Evolutionary conservation across 2,888 invertebrate genomes (phyloP).

Genomic region (Rhagophthalmus giganteus): DNA sequence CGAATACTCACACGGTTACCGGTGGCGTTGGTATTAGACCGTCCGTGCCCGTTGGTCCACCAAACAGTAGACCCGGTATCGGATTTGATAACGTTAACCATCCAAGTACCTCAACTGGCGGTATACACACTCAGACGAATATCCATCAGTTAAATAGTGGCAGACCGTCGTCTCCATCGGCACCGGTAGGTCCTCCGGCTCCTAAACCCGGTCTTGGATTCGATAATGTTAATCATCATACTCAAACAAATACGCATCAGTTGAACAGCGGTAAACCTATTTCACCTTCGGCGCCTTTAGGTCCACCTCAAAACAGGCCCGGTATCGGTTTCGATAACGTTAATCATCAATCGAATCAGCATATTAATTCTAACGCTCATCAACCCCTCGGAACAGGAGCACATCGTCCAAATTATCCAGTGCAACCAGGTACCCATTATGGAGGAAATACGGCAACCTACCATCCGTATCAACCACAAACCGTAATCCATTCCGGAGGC

Average conservation of each 20-base stretch:
- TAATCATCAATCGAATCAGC: slow-evolving; percentile 1
- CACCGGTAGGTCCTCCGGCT: slow-evolving; percentile 5
- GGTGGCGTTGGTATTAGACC: slow-evolving; percentile 8
- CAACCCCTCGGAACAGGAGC: neutral
- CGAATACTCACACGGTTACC: slow-evolving; percentile 12
- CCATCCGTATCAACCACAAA: slow-evolving; percentile 19
- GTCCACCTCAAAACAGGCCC: neutral
- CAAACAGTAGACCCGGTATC: slow-evolving; percentile 2
- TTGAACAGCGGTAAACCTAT: neutral
- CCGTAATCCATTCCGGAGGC: slow-evolving; percentile 2
- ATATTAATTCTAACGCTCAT: neutral
- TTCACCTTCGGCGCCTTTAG: neutral
- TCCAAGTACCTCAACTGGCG: slow-evolving; percentile 5
- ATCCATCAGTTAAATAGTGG: neutral
- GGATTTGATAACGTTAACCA: slow-evolving; percentile 10
- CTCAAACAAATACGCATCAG: neutral
- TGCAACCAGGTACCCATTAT: slow-evolving; percentile 1
- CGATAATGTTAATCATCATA: slow-evolving; percentile 6
- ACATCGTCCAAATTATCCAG: neutral
- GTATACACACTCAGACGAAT: slow-evolving; percentile 7
- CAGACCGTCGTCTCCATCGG: no score
- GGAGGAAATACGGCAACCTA: no score
- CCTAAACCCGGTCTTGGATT: slow-evolving; percentile 6
- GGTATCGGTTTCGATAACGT: slow-evolving; percentile 18
- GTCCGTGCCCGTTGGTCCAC: neutral